A percentile compares a stretch with the other conserved stretches of the same genome.
These are phyloP conservation scores for Lasioglossum marginatum DNA, from an alignment of 2,888 invertebrate species.

Conservation along the genomic window DNA sequence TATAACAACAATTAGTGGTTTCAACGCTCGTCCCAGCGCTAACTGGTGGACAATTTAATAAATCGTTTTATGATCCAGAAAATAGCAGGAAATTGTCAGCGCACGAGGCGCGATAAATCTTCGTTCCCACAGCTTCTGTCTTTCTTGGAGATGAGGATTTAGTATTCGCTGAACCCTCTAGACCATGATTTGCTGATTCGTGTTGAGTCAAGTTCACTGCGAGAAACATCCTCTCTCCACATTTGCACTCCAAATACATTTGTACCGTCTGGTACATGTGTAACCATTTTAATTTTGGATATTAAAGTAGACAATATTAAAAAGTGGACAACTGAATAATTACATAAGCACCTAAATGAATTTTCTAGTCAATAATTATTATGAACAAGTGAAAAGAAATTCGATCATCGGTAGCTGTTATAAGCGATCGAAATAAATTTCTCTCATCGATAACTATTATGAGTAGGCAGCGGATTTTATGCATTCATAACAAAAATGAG, in stretches of 20 bases:
- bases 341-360: no score
- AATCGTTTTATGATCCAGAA: background rate
- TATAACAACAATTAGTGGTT: background rate
- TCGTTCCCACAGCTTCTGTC: background rate
- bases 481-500: no score
- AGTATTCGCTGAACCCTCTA: background rate
- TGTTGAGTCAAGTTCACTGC: background rate
- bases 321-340: no score
- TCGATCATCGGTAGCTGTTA: no score
- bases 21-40: background rate
- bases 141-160: conserved; percentile 5
- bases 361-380: no score
- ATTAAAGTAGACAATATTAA: no score
- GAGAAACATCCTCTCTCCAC: background rate
- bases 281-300: no score
- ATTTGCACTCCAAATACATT: no score
- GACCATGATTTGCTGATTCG: background rate
- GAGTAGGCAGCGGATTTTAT: no score
- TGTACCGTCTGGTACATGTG: background rate
- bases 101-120: background rate
- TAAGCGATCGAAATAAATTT: no score
- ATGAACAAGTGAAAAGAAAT: no score
- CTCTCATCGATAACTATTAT: no score
- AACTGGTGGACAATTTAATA: background rate
- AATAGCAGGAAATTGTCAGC: background rate